Evolutionary conservation across 2,113 vertebrate genomes (phyloP), one percentile per base, ranked within the genome.

Genomic region (Pseudopodoces humilis): DNA sequence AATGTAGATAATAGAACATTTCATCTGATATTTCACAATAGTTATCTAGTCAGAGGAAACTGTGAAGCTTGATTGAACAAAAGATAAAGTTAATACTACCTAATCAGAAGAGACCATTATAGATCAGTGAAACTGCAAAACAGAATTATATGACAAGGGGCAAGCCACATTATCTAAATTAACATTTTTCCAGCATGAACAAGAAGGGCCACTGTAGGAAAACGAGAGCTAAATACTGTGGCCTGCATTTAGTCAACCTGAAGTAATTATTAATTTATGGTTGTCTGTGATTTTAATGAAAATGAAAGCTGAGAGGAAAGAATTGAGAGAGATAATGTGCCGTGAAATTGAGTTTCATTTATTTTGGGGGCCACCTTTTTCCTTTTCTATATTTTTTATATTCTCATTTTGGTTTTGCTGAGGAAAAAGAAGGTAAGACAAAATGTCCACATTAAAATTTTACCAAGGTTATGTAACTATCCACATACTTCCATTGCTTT

Each of bases 251-350:
- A 99, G 98, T 99, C 99, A 99, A 99, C 99, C 98, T 98, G 98
- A 99, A 99, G 99, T 99, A 99, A 99, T 99, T 99, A 99, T 99
- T 99, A 99, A 99, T 99, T 99, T 99, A 99, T 99, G 99, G 99
- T 99, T 99, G 99, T 99, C 99, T 99, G 98, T 99, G 98, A 99
- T 99, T 99, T 99, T 99, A 99, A 99, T 99, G 99, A 99, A 99
- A 99, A 99, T 99, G 99, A 99, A 99, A 99, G 98, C 98, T 99
- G 98, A 98, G 99, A 99, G 98, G 98, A 99, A 99, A 98, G 99
- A 99, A 99, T 98, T 98, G 99, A 99, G 98, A 98, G 98, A 99
- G 99, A 99, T 99, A 99, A 99, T 99, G 99, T 99, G 98, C 99
- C 99, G 98, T 99, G 99, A 99, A 99, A 99, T 99, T 99, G 99